Evolutionary conservation across 2,797 vertebrate species (phyloP).

Genomic region (Simalia tracyae): DNA sequence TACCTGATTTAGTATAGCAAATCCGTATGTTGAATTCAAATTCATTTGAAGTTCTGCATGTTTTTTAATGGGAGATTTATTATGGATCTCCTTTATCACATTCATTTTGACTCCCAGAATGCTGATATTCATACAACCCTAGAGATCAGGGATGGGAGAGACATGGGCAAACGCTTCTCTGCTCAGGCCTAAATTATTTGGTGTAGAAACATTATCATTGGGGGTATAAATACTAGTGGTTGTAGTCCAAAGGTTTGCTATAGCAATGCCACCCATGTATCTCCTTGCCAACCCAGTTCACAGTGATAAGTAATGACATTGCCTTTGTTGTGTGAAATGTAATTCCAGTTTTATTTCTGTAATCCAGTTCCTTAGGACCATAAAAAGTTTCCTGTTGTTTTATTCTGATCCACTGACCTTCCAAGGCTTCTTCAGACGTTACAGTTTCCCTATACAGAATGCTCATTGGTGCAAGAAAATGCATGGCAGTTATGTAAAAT

Average conservation of each 20-base stretch:
- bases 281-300: neutral
- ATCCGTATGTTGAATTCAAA: neutral
- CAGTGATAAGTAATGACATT: neutral
- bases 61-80: neutral
- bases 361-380: neutral
- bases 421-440: neutral
- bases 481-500: neutral
- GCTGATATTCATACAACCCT: neutral
- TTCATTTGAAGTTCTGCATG: neutral
- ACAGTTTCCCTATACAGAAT: neutral
- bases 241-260: neutral
- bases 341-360: neutral
- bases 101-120: neutral
- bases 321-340: neutral
- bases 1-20: neutral
- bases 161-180: neutral
- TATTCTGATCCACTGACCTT: neutral
- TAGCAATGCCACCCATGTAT: neutral
- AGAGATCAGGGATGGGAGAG: neutral
- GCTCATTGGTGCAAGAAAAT: neutral
- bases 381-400: neutral
- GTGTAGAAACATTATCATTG: neutral
- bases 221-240: neutral
- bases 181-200: neutral
- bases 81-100: neutral